Evolutionary conservation across 2,888 invertebrate genomes (phyloP), one percentile per base, ranked within the genome.

Genomic region (Sinotaia quadrata): DNA sequence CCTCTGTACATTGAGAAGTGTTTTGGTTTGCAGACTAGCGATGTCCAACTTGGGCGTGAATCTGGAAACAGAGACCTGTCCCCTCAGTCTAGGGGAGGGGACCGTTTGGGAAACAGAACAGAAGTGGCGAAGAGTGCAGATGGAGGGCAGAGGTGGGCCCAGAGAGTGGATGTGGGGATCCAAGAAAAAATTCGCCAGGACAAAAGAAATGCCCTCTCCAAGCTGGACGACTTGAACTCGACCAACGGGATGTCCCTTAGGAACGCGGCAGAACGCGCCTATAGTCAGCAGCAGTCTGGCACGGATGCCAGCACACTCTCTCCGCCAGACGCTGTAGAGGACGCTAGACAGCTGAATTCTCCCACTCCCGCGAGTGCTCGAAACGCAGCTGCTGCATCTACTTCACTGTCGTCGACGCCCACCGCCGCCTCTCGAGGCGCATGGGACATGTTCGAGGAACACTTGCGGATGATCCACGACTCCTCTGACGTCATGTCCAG

Each of bases 381-480:
- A 47, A 24, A n/a, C n/a, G n/a, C n/a, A n/a, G n/a, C n/a, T n/a
- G n/a, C n/a, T n/a, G n/a, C n/a, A n/a, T 24, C 47, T 0, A 8
- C 37, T n/a, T 57, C 49, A 27, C 33, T 10, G 24, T 29, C 51
- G 5, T 52, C 56, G 3, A 4, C 31, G 12, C 1, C 27, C 49
- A 24, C 7, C 59, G 8, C 57, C 47, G 29, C 31, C 44, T 33
- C 49, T 15, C 12, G 49, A 27, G 44, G 60, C 3, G 71, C 68
- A 7, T 82, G 80, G 81, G 73, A 72, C 8, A 68, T 66, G 15
- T 81, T 81, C 61, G 79, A 75, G 56, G 74, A 78, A 41, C 75
- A 79, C 47, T 75, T 81, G 18, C 78, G 79, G 65, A 72, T 49
- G 27, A 79, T 81, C 24, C 68, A 77, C 52, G 81, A 78, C 52